Evolutionary conservation across 2,888 invertebrate species (phyloP), one percentile per base, ranked within the genome.

Genomic region (Melipona bicolor): DNA sequence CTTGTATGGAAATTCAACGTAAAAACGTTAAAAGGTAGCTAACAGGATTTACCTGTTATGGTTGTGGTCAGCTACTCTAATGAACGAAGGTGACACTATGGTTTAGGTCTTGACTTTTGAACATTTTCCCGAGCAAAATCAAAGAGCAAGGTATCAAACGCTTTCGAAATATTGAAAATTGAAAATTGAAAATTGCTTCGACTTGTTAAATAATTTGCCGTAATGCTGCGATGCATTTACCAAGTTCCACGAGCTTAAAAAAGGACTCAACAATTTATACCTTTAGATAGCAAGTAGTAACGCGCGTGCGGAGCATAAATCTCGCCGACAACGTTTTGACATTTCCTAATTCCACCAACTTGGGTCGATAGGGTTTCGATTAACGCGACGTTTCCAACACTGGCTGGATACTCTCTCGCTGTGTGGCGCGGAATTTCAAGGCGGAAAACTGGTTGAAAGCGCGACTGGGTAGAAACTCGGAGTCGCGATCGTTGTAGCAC

Each of bases 1-100:
- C 92, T 88, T 92, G 91, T 88, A 92, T 91, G 92, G 90, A 89
- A 89, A 88, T 87, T 84, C 87, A 85, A 88, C 87, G 85, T 90
- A 93, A 93, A 92, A 93, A 93, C 27, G 27, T 27, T 27, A 27
- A 27, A 27, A 27, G 27, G 90, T 88, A 88, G 87, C 88, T 77
- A 87, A 78, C 84, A 86, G 88, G 90, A 87, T 91, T 84, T 87
- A 84, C 85, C 87, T 88, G 32, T 3, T 4, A 4, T 1, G 89
- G 85, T 84, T 90, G 91, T 88, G 90, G 90, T 91, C 90, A 87
- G 87, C 87, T 81, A 71, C 84, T 79, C 68, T 73, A 85, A 88
- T 36, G 79, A 82, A 86, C 86, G 83, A 87, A 86, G 83, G 81
- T 83, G 85, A 83, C 85, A 82, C 82, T 86, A 82, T 88, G 73